Base-by-base conservation (phyloP, 2,113 vertebrate species). In the Ranitomeya imitator region DNA sequence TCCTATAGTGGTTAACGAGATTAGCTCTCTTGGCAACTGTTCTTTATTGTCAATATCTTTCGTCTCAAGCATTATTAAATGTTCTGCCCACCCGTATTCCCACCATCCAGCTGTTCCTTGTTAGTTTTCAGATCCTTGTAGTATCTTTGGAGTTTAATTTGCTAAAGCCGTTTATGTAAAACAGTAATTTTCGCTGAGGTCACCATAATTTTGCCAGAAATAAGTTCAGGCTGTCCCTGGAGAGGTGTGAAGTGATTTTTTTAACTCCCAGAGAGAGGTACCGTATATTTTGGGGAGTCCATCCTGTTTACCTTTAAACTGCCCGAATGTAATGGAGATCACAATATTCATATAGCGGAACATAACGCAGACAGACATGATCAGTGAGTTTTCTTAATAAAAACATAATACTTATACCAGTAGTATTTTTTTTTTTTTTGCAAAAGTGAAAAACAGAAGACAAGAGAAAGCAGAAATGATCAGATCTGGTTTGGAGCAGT, bases 91-190 rank as follows among this genome's bases (percentile, higher is more conserved):
- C 63, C 31, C 78, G 52, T 23, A 65, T 78, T 76, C 60, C 60
- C 60, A 23, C 59, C 4, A 7, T 61, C 79, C 86, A 88, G 86
- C 65, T 88, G 86, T 88, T 76, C 65, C 86, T 52, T 63, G 86
- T 83, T 63, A 88, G 37, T 19, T 73, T 67, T 83, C 86, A 88
- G 79, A 82, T 88, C 69, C 52, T 76, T 12, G 37, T 79, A 37
- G 59, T 79, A 79, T 86, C 67, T 61, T 61, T 55, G 9, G 12
- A 76, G 61, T 83, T 88, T 74, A 60, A 83, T 83, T 61, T 76
- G 57, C 15, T 83, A 83, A 74, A 37, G 67, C 12, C 26, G 79
- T 87, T 88, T 88, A 82, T 88, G 83, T 88, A 60, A 73, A 61
- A 54, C 69, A 74, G 67, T 76, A 60, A 51, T 74, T 88, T 88